Evolutionary conservation across 2,888 invertebrate genomes (phyloP).

Genomic region (Andrena marginata): DNA sequence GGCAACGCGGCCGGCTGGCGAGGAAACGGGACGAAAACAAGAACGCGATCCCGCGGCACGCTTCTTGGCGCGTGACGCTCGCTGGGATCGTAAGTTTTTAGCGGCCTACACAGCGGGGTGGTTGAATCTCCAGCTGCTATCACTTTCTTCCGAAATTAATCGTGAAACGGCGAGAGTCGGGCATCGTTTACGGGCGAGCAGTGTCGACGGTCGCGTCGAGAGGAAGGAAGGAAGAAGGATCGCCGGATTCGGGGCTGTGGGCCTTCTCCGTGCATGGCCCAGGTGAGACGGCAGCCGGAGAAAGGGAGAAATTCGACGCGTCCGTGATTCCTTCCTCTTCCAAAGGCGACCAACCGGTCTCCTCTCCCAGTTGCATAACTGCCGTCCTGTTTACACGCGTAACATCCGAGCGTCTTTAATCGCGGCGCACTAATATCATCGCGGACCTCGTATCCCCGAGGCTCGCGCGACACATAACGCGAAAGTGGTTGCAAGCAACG

Average conservation of each 20-base stretch:
- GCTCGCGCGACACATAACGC: slow-evolving; percentile 66
- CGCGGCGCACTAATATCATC: slow-evolving; percentile 72
- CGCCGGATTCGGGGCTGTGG: neutral
- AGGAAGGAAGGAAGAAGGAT: neutral
- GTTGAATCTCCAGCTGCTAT: neutral
- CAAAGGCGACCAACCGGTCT: neutral
- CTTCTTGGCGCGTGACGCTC: neutral
- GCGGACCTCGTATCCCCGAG: slow-evolving; percentile 62
- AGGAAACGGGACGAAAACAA: slow-evolving; percentile 28
- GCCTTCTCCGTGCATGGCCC: neutral
- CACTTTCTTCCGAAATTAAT: neutral
- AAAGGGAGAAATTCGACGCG: neutral
- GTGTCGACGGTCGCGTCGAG: neutral
- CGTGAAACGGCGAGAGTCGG: neutral
- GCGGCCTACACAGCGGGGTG: neutral
- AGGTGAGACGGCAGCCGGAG: neutral
- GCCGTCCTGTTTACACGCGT: slow-evolving; percentile 43
- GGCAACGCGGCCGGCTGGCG: neutral
- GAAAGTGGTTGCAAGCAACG: slow-evolving; percentile 54
- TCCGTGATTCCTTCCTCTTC: neutral
- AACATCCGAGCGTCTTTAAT: slow-evolving; percentile 71
- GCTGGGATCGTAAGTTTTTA: neutral
- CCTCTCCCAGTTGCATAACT: slow-evolving; percentile 27
- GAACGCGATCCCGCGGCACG: slow-evolving; percentile 11
- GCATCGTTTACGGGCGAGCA: too few relatives aligned